Percentiles rank a stretch among this genome's conserved stretches.
phyloP scores from a whole-genome alignment of 2,888 invertebrate genomes.

The Chloroclysta siterata region DNA sequence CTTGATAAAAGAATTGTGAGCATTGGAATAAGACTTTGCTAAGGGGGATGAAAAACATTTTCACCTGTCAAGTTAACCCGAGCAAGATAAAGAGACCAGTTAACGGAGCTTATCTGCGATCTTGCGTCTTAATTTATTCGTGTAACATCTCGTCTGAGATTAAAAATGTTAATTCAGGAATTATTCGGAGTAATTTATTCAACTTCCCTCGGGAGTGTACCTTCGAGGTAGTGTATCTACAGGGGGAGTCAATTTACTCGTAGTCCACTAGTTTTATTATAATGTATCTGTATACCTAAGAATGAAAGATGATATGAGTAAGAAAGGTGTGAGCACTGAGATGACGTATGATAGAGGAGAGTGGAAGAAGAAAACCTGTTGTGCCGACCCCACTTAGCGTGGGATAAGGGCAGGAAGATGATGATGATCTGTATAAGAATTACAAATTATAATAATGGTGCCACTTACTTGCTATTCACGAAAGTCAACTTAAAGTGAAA shows the following conservation, averaged over 20 bases:
- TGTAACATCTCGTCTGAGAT: slow-evolving; percentile 77
- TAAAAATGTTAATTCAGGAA: slow-evolving; percentile 84
- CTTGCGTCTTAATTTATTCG: slow-evolving; percentile 71
- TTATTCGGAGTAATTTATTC: slow-evolving; percentile 81
- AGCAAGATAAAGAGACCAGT: slow-evolving; percentile 55
- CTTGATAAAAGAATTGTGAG: too few relatives aligned
- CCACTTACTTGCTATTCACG: too few relatives aligned
- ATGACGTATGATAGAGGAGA: too few relatives aligned
- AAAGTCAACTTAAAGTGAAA: too few relatives aligned
- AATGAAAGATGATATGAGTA: too few relatives aligned
- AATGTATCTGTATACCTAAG: too few relatives aligned
- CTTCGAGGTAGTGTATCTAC: slow-evolving; percentile 51
- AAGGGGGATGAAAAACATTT: slow-evolving; percentile 5
- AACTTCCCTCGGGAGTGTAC: slow-evolving; percentile 62
- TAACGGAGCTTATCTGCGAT: slow-evolving; percentile 58
- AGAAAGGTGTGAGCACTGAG: too few relatives aligned
- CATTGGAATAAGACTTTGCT: background rate
- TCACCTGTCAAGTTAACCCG: slow-evolving; percentile 39
- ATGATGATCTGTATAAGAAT: too few relatives aligned
- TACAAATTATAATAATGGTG: too few relatives aligned
- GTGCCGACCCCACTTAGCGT: too few relatives aligned
- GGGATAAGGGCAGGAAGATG: too few relatives aligned
- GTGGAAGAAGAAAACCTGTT: too few relatives aligned
- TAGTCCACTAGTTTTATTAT: background rate
- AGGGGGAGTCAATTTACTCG: slow-evolving; percentile 45